Percentiles rank a stretch among this genome's conserved stretches.
phyloP scores from a whole-genome alignment of 1,140 invertebrate genomes.

The Drosophila seguyi region DNA sequence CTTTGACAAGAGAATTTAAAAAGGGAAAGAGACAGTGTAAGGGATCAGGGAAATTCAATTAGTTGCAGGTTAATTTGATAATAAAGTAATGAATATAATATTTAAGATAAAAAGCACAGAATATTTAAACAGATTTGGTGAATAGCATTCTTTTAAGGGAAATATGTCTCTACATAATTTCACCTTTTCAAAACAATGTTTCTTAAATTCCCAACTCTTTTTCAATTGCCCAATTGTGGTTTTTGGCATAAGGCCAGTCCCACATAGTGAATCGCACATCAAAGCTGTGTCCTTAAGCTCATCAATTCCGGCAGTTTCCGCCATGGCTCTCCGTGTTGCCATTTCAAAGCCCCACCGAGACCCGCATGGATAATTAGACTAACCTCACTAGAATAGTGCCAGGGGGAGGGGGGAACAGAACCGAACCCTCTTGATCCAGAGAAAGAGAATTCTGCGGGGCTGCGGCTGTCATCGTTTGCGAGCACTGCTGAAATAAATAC shows the following conservation, averaged over 20 bases:
- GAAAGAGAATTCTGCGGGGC: constrained; percentile 31
- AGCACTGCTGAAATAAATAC: constrained; percentile 75
- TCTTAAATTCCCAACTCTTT: no score
- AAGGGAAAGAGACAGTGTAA: background rate
- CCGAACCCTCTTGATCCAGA: constrained; percentile 19
- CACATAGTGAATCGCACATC: constrained; percentile 9
- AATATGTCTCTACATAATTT: no score
- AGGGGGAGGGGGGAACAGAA: no score
- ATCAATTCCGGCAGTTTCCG: constrained; percentile 25
- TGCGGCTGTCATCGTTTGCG: constrained; percentile 28
- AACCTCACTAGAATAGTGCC: constrained; percentile 32
- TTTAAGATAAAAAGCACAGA: background rate
- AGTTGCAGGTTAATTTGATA: background rate
- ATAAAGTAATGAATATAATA: background rate
- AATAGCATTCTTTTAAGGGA: no score
- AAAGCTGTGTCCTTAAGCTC: constrained; percentile 8
- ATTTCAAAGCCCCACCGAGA: constrained; percentile 12
- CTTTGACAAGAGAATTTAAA: background rate
- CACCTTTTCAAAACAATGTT: background rate
- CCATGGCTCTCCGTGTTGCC: no score
- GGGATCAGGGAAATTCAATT: background rate
- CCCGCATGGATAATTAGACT: constrained; percentile 60
- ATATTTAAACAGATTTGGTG: no score
- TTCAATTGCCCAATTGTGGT: constrained; percentile 2
- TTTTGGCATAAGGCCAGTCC: background rate